Percentiles rank a stretch among this genome's conserved stretches.
Evolutionary conservation across 2,797 vertebrate species (phyloP).

Genomic region (Trichosurus vulpecula): DNA sequence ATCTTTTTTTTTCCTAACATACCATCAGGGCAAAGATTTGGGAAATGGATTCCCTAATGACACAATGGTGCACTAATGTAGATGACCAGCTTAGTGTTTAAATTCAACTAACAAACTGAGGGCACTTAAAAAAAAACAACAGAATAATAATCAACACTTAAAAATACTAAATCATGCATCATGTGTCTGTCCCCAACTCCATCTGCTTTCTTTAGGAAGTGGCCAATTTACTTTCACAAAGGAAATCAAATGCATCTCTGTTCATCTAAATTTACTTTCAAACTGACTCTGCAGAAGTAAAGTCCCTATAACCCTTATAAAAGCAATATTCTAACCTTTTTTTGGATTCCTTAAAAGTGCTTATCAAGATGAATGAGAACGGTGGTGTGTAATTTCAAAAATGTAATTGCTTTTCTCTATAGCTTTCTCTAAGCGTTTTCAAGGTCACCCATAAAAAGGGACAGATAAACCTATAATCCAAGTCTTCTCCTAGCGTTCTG

Average conservation of each 20-base stretch:
- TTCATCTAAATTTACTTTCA: slow-evolving; percentile 86
- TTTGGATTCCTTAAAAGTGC: slow-evolving; percentile 85
- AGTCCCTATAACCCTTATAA: slow-evolving; percentile 78
- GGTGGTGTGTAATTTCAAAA: slow-evolving; percentile 87
- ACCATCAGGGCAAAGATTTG: not conserved
- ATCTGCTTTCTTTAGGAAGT: slow-evolving; percentile 49
- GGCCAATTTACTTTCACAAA: slow-evolving; percentile 79
- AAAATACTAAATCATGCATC: not conserved
- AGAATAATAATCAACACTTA: slow-evolving; percentile 26
- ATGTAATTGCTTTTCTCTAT: slow-evolving; percentile 88
- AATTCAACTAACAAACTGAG: slow-evolving; percentile 46
- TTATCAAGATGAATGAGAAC: slow-evolving; percentile 89
- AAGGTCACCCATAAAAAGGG: slow-evolving; percentile 83
- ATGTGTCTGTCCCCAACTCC: not conserved
- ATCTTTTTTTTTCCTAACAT: not conserved
- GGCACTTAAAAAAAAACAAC: slow-evolving; percentile 13
- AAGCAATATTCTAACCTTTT: slow-evolving; percentile 80
- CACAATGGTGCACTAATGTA: slow-evolving; percentile 46
- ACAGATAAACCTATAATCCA: slow-evolving; percentile 73
- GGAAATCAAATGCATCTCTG: slow-evolving; percentile 83
- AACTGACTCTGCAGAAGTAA: slow-evolving; percentile 77
- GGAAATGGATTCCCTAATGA: not conserved
- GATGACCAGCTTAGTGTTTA: slow-evolving; percentile 25
- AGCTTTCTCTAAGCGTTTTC: slow-evolving; percentile 81
- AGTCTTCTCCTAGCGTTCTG: slow-evolving; percentile 73